Conservation (phyloP, 2,113 vertebrate species). For the Psittacus erithacus region DNA sequence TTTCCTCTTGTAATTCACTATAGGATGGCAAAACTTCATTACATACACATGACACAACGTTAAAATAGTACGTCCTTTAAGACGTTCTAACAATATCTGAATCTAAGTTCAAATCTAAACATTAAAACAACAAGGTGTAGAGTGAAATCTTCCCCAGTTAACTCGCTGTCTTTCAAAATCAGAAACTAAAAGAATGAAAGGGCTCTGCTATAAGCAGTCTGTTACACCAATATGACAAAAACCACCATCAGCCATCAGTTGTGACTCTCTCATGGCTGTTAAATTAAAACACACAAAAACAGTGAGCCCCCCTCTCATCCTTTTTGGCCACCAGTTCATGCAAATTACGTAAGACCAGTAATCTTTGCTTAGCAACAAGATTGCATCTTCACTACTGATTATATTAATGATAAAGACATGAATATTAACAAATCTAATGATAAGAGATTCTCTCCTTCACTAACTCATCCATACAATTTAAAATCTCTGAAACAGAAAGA, state of each 20-base stretch:
- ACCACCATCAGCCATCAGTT: background rate
- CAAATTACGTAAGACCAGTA: background rate
- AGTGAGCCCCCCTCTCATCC: background rate
- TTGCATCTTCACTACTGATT: background rate
- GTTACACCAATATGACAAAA: background rate
- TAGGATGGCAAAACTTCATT: background rate
- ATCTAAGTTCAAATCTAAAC: conserved; percentile 3
- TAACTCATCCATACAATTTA: background rate
- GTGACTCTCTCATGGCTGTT: background rate
- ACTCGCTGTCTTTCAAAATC: background rate
- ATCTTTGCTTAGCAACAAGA: conserved; percentile 7
- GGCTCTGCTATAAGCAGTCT: background rate
- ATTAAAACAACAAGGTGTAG: background rate
- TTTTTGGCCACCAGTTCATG: background rate
- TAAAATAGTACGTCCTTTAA: background rate
- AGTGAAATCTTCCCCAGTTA: background rate
- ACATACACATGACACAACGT: background rate
- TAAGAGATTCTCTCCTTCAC: background rate
- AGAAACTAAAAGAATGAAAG: background rate
- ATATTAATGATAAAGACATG: background rate
- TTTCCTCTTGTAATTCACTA: background rate
- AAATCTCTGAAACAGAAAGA: background rate
- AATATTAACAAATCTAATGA: background rate
- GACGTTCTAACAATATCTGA: background rate
- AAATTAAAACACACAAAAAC: background rate